Evolutionary conservation across 2,113 vertebrate species (phyloP).

Genomic region (Psittacula cyanocephala): DNA sequence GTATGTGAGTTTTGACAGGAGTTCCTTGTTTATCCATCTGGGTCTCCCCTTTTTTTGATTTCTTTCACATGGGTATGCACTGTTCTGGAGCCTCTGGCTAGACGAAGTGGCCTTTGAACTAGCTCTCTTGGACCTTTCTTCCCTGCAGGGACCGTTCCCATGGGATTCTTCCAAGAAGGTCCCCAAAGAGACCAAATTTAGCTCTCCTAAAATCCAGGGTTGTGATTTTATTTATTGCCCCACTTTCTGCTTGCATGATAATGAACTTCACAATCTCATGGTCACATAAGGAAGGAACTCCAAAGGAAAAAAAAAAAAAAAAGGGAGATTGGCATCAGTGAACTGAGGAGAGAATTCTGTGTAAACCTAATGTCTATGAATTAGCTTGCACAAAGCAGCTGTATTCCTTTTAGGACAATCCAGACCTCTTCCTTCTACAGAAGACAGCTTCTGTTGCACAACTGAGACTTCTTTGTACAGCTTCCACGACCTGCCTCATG

Average conservation of each 20-base stretch:
- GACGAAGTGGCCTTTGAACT: background rate
- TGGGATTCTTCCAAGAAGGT: background rate
- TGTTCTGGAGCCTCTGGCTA: background rate
- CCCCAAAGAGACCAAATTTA: background rate
- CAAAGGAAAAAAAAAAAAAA: background rate
- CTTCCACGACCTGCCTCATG: background rate
- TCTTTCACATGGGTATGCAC: background rate
- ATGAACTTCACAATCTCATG: background rate
- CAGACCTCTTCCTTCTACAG: background rate
- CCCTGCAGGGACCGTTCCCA: background rate
- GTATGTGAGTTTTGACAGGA: background rate
- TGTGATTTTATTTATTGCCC: background rate
- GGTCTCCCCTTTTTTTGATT: background rate
- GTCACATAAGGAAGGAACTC: background rate
- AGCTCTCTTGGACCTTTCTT: background rate
- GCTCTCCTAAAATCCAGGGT: background rate
- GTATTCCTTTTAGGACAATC: background rate
- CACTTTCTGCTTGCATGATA: background rate
- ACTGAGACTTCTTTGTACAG: background rate
- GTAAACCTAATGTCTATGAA: background rate
- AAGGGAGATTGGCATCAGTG: background rate
- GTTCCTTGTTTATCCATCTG: background rate
- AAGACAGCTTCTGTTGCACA: background rate
- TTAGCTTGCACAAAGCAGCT: background rate
- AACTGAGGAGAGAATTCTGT: background rate